These are phyloP conservation scores for Tinea pellionella DNA, from an alignment of 2,888 invertebrate genomes.

Conservation along the genomic window DNA sequence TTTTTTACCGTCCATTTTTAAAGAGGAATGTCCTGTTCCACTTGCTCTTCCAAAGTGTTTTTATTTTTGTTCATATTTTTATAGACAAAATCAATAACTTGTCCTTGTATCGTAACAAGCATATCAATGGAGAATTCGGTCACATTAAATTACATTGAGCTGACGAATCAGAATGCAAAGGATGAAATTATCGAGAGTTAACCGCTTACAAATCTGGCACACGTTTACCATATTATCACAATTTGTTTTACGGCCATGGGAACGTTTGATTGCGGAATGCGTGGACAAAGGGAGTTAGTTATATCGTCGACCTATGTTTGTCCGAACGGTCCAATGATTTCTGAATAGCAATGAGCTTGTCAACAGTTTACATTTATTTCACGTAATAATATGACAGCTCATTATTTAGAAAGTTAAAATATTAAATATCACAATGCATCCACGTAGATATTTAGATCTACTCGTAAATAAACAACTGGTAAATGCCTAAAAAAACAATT, in stretches of 20 bases:
- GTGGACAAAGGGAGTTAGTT: constrained; percentile 23
- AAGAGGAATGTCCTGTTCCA: background rate
- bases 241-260: constrained; percentile 42
- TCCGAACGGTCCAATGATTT: constrained; percentile 29
- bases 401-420: background rate
- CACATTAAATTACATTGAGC: constrained; percentile 27
- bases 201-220: constrained; percentile 37
- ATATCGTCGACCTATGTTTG: constrained; percentile 27
- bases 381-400: constrained; percentile 17
- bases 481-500: too few species aligned
- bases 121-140: constrained; percentile 31
- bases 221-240: constrained; percentile 42
- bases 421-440: background rate
- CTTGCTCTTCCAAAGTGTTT: too few species aligned
- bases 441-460: too few species aligned
- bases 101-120: constrained; percentile 31
- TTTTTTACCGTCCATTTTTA: background rate
- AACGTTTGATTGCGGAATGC: constrained; percentile 32
- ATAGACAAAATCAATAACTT: constrained; percentile 12
- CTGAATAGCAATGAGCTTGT: constrained; percentile 33
- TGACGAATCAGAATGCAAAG: constrained; percentile 41
- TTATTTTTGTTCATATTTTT: background rate
- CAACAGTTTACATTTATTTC: constrained; percentile 22
- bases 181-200: constrained; percentile 40
- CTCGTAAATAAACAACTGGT: too few species aligned